Evolutionary conservation across 2,797 vertebrate species (phyloP).

Genomic region (Peromyscus nudipes): DNA sequence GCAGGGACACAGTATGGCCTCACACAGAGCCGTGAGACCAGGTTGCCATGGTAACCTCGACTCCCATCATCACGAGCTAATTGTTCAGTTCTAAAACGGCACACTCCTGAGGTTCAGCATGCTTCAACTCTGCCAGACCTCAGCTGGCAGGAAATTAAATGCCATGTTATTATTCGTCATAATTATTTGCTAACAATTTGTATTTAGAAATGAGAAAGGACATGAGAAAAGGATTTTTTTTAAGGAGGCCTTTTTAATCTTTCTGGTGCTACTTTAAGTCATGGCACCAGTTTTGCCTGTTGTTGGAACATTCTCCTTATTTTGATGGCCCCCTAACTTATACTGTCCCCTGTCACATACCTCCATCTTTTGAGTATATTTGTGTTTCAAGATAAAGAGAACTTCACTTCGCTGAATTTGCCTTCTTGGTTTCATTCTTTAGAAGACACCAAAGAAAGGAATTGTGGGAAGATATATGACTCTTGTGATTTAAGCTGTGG

Average conservation of each 20-base stretch:
- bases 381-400: constrained; percentile 1
- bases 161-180: constrained; percentile 36
- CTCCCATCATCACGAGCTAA: constrained; percentile 40
- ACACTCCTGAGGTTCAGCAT: constrained; percentile 1
- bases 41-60: constrained; percentile 71
- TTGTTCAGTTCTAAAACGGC: constrained; percentile 64
- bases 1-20: constrained; percentile 1
- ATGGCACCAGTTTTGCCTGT: not conserved
- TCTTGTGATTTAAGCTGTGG: not conserved
- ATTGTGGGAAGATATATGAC: not conserved
- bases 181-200: constrained; percentile 71
- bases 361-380: not conserved
- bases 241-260: not conserved
- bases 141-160: constrained; percentile 60
- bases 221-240: constrained; percentile 12
- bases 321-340: not conserved
- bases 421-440: constrained; percentile 21
- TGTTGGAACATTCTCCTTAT: not conserved
- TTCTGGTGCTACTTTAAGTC: not conserved
- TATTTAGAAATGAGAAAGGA: constrained; percentile 55
- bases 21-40: constrained; percentile 14
- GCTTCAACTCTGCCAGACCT: constrained; percentile 51
- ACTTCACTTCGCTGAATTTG: not conserved
- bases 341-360: not conserved
- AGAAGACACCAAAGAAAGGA: constrained; percentile 18